Conservation (phyloP, 2,888 invertebrate genomes). For the Bellardia pandia region DNA sequence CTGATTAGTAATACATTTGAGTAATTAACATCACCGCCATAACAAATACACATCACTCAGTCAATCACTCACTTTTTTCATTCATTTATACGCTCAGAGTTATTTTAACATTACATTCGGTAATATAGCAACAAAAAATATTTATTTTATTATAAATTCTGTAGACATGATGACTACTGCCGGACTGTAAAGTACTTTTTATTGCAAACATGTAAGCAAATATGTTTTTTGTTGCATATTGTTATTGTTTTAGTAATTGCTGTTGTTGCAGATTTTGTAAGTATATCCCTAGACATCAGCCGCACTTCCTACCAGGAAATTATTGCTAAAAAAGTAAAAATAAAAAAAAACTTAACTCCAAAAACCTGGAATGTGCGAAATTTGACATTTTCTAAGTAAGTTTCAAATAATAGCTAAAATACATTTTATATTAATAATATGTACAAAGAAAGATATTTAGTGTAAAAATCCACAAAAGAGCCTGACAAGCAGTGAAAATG, state of each 20-base stretch:
- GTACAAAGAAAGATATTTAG: too few relatives aligned
- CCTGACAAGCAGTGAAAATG: too few relatives aligned
- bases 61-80: constrained; percentile 28
- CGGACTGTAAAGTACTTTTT: constrained; percentile 62
- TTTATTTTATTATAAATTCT: constrained; percentile 65
- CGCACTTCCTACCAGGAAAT: constrained; percentile 53
- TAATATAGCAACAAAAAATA: constrained; percentile 4
- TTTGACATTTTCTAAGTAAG: too few relatives aligned
- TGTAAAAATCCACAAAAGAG: too few relatives aligned
- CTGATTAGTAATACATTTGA: constrained; percentile 68
- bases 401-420: too few relatives aligned
- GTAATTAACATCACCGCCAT: constrained; percentile 58
- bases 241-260: background rate
- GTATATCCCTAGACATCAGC: constrained; percentile 32
- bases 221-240: background rate
- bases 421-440: too few relatives aligned
- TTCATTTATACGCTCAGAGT: constrained; percentile 43
- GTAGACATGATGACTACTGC: constrained; percentile 70
- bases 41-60: constrained; percentile 44
- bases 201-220: background rate
- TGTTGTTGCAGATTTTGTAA: constrained; percentile 14
- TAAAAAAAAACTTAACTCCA: too few relatives aligned
- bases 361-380: too few relatives aligned
- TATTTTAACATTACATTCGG: constrained; percentile 26
- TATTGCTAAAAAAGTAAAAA: background rate